Evolutionary conservation across 35 echinoderm and acorn worm species (phyloP).

Genomic region (Hemicentrotus pulcherrimus): DNA sequence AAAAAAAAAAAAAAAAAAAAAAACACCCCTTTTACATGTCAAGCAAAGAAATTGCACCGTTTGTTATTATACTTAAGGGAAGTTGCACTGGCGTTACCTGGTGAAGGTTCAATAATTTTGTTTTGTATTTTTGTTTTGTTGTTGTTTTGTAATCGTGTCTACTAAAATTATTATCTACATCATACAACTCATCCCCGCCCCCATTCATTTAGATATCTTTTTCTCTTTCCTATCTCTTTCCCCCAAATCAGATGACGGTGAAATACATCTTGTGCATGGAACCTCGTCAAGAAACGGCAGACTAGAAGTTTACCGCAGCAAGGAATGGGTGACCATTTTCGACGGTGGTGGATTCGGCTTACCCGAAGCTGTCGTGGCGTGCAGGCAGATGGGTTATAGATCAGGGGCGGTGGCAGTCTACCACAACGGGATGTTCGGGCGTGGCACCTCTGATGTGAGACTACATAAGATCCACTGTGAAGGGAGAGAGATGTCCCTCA

Average conservation of each 20-base stretch:
- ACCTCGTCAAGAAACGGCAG: background rate
- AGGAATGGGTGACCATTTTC: background rate
- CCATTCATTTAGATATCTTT: background rate
- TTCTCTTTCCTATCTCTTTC: background rate
- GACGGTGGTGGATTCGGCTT: background rate
- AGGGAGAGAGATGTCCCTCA: background rate
- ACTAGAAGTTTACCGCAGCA: background rate
- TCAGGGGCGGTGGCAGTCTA: background rate
- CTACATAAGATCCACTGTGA: background rate
- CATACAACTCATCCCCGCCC: background rate
- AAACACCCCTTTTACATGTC: no score
- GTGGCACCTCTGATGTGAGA: background rate
- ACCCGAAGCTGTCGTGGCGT: background rate
- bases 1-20: no score
- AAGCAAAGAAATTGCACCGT: no score
- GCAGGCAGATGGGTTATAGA: conserved; percentile 8
- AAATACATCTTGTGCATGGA: background rate
- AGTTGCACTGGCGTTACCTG: no score
- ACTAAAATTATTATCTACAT: background rate
- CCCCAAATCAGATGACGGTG: background rate
- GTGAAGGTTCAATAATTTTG: no score
- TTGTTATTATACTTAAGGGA: no score
- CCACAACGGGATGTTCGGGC: background rate
- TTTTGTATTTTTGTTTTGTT: no score
- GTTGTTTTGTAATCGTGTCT: no score